phyloP scores from a whole-genome alignment of 1,140 invertebrate genomes.

The Radopholus similis region DNA sequence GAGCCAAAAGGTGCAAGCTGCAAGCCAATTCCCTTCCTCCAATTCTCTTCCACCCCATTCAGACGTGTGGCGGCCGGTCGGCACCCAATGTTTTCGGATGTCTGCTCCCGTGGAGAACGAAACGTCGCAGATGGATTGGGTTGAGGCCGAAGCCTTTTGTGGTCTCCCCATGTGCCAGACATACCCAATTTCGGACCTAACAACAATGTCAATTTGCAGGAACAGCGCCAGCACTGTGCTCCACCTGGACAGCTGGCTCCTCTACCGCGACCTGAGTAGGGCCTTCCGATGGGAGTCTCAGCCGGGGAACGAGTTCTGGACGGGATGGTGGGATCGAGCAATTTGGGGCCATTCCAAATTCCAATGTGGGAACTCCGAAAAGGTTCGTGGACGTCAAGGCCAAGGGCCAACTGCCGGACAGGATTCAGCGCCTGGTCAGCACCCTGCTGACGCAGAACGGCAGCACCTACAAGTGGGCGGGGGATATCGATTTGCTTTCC shows the following conservation, averaged over 20 bases:
- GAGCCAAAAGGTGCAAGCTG: constrained; percentile 9
- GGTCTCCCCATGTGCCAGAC: background rate
- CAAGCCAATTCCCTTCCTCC: background rate
- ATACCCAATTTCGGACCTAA: background rate
- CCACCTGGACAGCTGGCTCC: constrained; percentile 23
- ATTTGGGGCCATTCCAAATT: background rate
- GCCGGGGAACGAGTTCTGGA: constrained; percentile 15
- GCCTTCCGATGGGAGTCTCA: background rate
- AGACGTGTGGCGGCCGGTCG: constrained; percentile 9
- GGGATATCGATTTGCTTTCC: background rate
- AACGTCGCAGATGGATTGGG: constrained; percentile 9
- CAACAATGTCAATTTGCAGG: constrained; percentile 5
- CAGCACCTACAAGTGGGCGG: background rate
- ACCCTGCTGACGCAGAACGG: too few relatives aligned
- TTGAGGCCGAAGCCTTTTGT: constrained; percentile 1
- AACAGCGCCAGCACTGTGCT: constrained; percentile 9
- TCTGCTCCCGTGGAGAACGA: background rate
- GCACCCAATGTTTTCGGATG: background rate
- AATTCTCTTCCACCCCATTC: background rate
- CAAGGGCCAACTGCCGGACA: constrained; percentile 6
- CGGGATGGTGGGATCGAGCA: background rate
- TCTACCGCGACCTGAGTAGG: constrained; percentile 10
- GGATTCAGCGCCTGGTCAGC: background rate
- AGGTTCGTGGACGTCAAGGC: constrained; percentile 9
- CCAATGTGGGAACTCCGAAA: background rate